Conservation (phyloP, 2,113 vertebrate species). For the Bagarius yarrelli region DNA sequence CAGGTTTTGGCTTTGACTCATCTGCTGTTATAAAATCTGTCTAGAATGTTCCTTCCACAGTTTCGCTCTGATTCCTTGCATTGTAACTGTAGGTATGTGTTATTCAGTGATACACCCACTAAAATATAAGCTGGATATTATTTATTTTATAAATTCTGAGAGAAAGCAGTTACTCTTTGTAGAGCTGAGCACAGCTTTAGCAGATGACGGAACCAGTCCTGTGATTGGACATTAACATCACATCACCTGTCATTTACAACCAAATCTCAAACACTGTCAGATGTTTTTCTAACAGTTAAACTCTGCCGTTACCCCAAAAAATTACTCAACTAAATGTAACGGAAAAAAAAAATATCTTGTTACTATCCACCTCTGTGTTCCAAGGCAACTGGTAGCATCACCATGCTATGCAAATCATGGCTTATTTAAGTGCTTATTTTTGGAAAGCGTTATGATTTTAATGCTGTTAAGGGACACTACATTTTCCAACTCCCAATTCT, state of each 20-base stretch:
- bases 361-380: conserved; percentile 20
- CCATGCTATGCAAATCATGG: conserved; percentile 29
- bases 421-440: conserved; percentile 44
- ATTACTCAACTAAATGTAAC: too few relatives aligned
- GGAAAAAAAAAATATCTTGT: too few relatives aligned
- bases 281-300: too few relatives aligned
- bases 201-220: background rate
- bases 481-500: background rate
- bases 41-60: background rate
- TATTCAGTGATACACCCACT: background rate
- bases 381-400: conserved; percentile 30
- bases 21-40: background rate
- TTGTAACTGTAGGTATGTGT: too few relatives aligned
- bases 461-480: conserved; percentile 19
- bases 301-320: too few relatives aligned
- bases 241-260: too few relatives aligned
- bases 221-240: too few relatives aligned
- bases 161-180: background rate
- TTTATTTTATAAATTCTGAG: background rate
- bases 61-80: too few relatives aligned
- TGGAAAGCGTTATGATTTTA: conserved; percentile 31
- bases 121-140: background rate
- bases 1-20: background rate
- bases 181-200: background rate
- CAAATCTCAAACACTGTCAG: too few relatives aligned